Conservation (phyloP, 2,113 vertebrate genomes). For the Tetraodon nigroviridis region DNA sequence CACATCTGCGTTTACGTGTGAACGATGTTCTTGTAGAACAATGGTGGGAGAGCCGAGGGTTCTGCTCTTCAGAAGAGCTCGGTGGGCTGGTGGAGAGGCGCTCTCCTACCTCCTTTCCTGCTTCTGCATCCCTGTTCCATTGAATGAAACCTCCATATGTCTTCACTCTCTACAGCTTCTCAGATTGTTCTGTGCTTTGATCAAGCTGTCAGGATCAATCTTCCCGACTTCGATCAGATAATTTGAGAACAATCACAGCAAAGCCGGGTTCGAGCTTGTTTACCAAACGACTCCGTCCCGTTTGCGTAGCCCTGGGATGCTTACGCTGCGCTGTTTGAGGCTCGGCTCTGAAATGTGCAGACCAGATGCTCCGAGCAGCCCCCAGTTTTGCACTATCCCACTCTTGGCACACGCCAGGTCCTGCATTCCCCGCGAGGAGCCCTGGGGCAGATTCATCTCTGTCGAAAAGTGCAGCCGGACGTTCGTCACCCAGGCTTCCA, state of each 20-base stretch:
- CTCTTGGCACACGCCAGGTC: not conserved
- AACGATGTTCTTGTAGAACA: slow-evolving; percentile 31
- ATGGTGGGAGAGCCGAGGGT: slow-evolving; percentile 9
- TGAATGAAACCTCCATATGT: slow-evolving; percentile 22
- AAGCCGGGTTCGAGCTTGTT: slow-evolving; percentile 11
- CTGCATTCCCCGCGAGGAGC: slow-evolving; percentile 22
- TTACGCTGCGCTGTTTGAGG: slow-evolving; percentile 4
- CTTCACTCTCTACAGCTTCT: too few species aligned
- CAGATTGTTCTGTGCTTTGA: slow-evolving; percentile 25
- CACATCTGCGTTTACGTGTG: slow-evolving; percentile 33
- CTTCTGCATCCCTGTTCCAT: slow-evolving; percentile 8
- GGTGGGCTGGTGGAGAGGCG: not conserved
- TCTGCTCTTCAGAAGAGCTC: not conserved
- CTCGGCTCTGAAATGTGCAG: slow-evolving; percentile 23
- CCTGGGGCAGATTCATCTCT: slow-evolving; percentile 31
- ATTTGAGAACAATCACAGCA: slow-evolving; percentile 3
- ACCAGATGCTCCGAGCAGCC: slow-evolving; percentile 21
- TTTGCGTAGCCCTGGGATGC: slow-evolving; percentile 2
- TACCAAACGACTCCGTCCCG: not conserved
- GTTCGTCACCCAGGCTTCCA: slow-evolving; percentile 32
- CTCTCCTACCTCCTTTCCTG: slow-evolving; percentile 8
- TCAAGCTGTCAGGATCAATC: slow-evolving; percentile 28
- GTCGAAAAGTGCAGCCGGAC: slow-evolving; percentile 32
- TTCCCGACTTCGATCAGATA: slow-evolving; percentile 7
- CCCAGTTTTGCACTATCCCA: slow-evolving; percentile 8